A percentile compares a stretch with the other conserved stretches of the same genome.
phyloP scores from a whole-genome alignment of 2,888 invertebrate species.

The Ennomos erosarius region DNA sequence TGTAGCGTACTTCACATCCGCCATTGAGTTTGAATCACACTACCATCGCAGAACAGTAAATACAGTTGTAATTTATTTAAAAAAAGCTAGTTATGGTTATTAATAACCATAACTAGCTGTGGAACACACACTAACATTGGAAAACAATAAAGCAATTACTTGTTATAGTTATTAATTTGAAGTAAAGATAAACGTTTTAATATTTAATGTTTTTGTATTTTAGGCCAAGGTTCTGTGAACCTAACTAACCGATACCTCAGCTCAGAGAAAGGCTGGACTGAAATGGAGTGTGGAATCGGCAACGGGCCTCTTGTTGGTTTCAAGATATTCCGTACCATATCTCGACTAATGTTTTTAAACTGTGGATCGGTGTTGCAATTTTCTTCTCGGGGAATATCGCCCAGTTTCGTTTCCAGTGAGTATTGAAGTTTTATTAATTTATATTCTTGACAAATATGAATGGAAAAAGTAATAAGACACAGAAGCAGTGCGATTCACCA shows the following conservation, averaged over 20 bases:
- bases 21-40: too few species aligned
- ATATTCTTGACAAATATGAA: too few species aligned
- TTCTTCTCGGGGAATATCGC: slow-evolving; percentile 90
- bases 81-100: too few species aligned
- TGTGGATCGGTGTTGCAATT: slow-evolving; percentile 91
- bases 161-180: too few species aligned
- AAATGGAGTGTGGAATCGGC: slow-evolving; percentile 93
- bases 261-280: slow-evolving; percentile 94
- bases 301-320: slow-evolving; percentile 92
- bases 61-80: too few species aligned
- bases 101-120: too few species aligned
- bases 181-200: neutral
- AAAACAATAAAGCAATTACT: too few species aligned
- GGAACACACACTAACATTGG: too few species aligned
- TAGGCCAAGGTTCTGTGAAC: slow-evolving; percentile 91
- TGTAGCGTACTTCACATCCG: too few species aligned
- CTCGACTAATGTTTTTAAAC: slow-evolving; percentile 90
- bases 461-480: too few species aligned
- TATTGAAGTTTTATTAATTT: slow-evolving; percentile 22
- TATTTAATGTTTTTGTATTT: slow-evolving; percentile 37
- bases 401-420: slow-evolving; percentile 92
- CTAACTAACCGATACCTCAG: slow-evolving; percentile 91
- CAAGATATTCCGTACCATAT: slow-evolving; percentile 91
- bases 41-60: too few species aligned
- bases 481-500: too few species aligned